Evolutionary conservation across 2,888 invertebrate genomes (phyloP).

Genomic region (Drosophila paramelanica): DNA sequence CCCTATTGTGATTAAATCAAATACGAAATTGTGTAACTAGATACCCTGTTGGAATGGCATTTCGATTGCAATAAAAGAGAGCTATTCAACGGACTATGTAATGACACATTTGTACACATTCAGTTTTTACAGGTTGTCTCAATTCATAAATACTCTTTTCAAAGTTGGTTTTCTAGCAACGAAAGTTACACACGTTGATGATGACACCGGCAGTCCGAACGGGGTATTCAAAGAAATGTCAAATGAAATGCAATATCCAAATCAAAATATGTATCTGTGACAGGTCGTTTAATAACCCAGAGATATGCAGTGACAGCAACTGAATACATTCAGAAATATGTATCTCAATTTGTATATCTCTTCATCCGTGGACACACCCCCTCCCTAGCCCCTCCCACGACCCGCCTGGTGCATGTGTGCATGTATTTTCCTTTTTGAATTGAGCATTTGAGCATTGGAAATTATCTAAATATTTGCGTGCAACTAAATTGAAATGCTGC

Average conservation of each 20-base stretch:
- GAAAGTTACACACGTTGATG: no score
- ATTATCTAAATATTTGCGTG: constrained; percentile 74
- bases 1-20: not conserved
- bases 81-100: no score
- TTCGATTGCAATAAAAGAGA: no score
- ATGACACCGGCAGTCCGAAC: no score
- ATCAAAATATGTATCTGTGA: constrained; percentile 45
- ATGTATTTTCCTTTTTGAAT: constrained; percentile 41
- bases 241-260: constrained; percentile 37
- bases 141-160: no score
- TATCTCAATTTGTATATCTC: constrained; percentile 33
- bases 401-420: constrained; percentile 10
- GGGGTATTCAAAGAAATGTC: constrained; percentile 31
- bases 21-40: no score
- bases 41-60: no score
- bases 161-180: no score
- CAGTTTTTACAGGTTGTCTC: no score
- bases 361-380: constrained; percentile 11
- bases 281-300: constrained; percentile 29
- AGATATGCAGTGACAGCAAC: constrained; percentile 63
- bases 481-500: constrained; percentile 73
- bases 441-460: constrained; percentile 50
- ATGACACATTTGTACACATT: no score
- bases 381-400: not conserved
- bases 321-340: constrained; percentile 31